phyloP scores from a whole-genome alignment of 2,113 vertebrate species.

The Ceratotherium simum region DNA sequence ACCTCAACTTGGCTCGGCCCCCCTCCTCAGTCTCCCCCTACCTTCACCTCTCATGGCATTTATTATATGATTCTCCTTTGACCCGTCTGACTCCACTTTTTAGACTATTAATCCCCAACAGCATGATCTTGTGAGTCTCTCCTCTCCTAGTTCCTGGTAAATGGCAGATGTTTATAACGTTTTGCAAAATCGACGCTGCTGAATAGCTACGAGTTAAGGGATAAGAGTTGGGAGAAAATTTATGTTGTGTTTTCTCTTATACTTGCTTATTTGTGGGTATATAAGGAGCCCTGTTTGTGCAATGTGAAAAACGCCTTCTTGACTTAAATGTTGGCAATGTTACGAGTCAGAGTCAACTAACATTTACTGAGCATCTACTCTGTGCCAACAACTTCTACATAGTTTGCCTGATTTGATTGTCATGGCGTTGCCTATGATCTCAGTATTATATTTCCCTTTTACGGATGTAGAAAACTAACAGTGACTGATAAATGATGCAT shows the following conservation, averaged over 20 bases:
- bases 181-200: background rate
- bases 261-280: background rate
- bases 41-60: background rate
- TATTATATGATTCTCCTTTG: background rate
- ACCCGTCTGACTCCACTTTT: background rate
- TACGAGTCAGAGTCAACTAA: background rate
- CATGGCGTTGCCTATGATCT: background rate
- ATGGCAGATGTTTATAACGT: background rate
- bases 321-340: background rate
- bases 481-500: background rate
- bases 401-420: background rate
- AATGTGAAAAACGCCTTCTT: background rate
- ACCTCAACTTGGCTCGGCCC: accelerated
- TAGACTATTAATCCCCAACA: background rate
- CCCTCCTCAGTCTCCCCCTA: accelerated
- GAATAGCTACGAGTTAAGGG: background rate
- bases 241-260: background rate
- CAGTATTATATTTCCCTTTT: background rate
- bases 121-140: background rate
- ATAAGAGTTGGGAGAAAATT: background rate
- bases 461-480: background rate
- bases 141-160: background rate
- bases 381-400: background rate
- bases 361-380: background rate
- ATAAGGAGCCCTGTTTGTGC: background rate